Evolutionary conservation across 2,113 vertebrate species (phyloP).

Genomic region (Zonotrichia leucophrys): DNA sequence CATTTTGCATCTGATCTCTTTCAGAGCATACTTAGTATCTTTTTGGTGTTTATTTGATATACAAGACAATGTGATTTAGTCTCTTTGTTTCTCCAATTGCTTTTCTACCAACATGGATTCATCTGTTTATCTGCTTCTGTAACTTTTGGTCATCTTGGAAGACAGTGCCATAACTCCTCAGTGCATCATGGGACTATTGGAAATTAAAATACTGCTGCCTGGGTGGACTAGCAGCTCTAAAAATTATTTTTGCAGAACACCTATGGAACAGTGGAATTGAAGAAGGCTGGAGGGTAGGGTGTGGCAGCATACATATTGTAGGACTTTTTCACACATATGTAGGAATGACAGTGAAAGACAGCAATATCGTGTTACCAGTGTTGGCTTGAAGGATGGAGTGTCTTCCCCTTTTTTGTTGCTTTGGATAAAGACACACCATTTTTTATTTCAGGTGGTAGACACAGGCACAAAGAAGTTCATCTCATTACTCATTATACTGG

Average conservation of each 20-base stretch:
- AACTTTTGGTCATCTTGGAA: neutral
- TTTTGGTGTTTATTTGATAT: neutral
- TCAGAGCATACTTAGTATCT: neutral
- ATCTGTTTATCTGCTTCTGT: neutral
- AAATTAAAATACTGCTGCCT: neutral
- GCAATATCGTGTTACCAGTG: neutral
- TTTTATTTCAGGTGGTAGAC: neutral
- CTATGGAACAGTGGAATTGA: neutral
- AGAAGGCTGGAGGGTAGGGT: neutral
- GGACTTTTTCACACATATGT: neutral
- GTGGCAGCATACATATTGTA: neutral
- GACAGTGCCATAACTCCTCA: neutral
- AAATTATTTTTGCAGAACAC: neutral
- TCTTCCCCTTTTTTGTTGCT: neutral
- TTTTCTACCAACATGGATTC: neutral
- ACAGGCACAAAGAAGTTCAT: neutral
- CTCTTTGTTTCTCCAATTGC: neutral
- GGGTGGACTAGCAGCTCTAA: neutral
- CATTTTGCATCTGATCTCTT: neutral
- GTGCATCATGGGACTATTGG: neutral
- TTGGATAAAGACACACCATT: neutral
- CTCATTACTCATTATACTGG: neutral
- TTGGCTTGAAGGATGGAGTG: neutral
- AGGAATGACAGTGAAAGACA: neutral
- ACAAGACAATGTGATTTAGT: neutral